Evolutionary conservation across 2,113 vertebrate genomes (phyloP).

Genomic region (Saimiri boliviensis): DNA sequence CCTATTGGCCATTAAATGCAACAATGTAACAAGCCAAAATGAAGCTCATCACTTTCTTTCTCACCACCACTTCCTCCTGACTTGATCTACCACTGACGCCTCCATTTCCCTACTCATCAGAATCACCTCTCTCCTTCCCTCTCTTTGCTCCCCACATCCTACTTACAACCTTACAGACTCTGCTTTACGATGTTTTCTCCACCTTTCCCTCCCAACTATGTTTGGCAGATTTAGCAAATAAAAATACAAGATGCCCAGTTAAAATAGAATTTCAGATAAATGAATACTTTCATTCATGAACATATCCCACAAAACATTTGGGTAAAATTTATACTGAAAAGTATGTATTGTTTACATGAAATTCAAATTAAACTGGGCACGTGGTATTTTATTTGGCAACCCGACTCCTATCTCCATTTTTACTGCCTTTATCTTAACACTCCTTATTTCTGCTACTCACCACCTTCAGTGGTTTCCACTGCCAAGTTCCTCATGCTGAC

Average conservation of each 20-base stretch:
- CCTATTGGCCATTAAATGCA: neutral
- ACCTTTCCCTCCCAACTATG: neutral
- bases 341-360: neutral
- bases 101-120: neutral
- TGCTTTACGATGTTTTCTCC: neutral
- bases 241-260: neutral
- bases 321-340: neutral
- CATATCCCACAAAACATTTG: neutral
- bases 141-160: neutral
- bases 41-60: no score
- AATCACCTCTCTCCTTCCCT: neutral
- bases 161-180: neutral
- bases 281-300: neutral
- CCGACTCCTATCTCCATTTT: neutral
- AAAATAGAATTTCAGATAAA: neutral
- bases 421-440: neutral
- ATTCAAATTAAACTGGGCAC: neutral
- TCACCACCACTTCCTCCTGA: no score
- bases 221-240: neutral
- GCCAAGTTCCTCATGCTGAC: neutral
- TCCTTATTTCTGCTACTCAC: neutral
- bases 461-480: neutral
- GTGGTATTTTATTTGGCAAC: neutral
- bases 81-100: fast-evolving
- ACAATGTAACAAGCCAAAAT: neutral